Conservation (phyloP, 64 coral and sea anemone genomes). For the Actinia tenebrosa region DNA sequence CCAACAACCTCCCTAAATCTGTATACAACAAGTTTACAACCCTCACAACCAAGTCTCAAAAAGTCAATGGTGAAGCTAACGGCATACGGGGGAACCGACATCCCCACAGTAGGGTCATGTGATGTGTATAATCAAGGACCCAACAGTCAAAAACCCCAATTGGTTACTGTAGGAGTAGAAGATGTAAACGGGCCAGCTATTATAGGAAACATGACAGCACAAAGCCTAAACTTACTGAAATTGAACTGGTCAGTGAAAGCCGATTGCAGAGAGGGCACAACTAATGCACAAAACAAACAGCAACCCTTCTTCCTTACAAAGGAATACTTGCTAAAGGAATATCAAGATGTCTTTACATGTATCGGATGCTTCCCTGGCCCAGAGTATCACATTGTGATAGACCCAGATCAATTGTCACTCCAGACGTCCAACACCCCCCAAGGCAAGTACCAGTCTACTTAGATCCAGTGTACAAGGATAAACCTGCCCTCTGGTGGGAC, state of each 20-base stretch:
- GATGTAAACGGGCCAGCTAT: too few relatives aligned
- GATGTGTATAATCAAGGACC: constrained; percentile 38
- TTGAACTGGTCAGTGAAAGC: constrained; percentile 48
- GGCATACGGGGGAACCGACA: constrained; percentile 41
- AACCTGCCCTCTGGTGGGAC: constrained; percentile 27
- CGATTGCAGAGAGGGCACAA: constrained; percentile 7
- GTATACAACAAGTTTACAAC: constrained; percentile 29
- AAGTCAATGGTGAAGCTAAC: too few relatives aligned
- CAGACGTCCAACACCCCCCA: constrained; percentile 49
- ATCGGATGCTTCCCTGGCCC: constrained; percentile 50
- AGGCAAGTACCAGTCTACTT: constrained; percentile 36
- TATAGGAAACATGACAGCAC: constrained; percentile 43
- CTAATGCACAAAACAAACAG: constrained; percentile 15
- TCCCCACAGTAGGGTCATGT: constrained; percentile 41
- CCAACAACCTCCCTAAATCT: constrained; percentile 40
- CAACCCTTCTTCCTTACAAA: constrained; percentile 46
- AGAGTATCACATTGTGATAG: constrained; percentile 51
- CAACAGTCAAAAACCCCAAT: constrained; percentile 27
- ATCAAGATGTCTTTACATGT: constrained; percentile 46
- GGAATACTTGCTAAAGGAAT: constrained; percentile 42
- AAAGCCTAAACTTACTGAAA: constrained; percentile 43
- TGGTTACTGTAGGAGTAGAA: too few relatives aligned
- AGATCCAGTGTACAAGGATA: constrained; percentile 29
- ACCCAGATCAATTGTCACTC: constrained; percentile 29
- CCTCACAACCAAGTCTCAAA: background rate